These are phyloP conservation scores for Rissa tridactyla DNA, from an alignment of 2,113 vertebrate species.

Conservation along the genomic window DNA sequence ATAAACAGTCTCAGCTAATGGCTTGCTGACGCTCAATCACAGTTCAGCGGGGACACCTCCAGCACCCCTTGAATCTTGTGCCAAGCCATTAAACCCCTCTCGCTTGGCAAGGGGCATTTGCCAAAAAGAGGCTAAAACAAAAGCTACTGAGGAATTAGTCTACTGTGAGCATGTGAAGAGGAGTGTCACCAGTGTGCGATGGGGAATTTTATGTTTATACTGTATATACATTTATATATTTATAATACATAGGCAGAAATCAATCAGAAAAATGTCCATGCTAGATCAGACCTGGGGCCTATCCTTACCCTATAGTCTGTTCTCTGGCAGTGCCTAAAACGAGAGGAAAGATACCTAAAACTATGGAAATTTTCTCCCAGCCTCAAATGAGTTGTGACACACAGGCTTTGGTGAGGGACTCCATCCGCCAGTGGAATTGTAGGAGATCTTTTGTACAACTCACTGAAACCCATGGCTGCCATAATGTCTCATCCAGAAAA, in stretches of 20 bases:
- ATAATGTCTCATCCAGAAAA: not conserved
- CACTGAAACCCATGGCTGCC: not conserved
- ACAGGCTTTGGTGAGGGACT: not conserved
- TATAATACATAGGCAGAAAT: not conserved
- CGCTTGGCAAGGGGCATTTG: not conserved
- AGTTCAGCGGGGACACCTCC: not conserved
- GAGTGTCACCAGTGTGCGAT: too few species aligned
- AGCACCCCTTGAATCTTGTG: not conserved
- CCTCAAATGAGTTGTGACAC: not conserved
- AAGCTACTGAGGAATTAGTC: not conserved
- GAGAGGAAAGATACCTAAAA: not conserved
- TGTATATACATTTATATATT: not conserved
- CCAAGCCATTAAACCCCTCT: not conserved
- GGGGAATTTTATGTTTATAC: not conserved
- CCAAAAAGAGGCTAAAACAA: not conserved
- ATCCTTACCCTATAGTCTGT: not conserved
- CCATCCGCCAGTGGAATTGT: not conserved
- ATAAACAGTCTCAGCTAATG: not conserved
- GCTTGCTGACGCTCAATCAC: not conserved
- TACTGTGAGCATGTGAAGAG: not conserved
- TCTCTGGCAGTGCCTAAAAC: not conserved
- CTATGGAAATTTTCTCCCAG: not conserved
- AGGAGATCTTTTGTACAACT: not conserved
- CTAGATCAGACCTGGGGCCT: not conserved
- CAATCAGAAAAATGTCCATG: not conserved